Conservation (phyloP, 2,888 invertebrate genomes). For the Plebejus argus region DNA sequence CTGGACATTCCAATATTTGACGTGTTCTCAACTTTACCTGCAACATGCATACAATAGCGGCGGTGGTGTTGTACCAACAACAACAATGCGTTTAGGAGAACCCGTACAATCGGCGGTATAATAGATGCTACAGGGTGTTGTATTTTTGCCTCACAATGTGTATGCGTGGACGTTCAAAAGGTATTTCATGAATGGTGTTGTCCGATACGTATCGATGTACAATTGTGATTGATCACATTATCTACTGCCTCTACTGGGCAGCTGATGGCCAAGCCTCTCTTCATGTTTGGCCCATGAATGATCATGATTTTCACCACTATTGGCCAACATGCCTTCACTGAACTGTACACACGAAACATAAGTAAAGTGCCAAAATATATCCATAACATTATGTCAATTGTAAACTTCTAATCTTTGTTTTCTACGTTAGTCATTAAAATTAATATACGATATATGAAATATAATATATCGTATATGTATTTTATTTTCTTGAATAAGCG, state of each 20-base stretch:
- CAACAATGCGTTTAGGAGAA: slow-evolving; percentile 15
- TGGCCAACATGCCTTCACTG: background rate
- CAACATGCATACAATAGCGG: slow-evolving; percentile 7
- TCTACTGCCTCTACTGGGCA: background rate
- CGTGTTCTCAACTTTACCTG: background rate
- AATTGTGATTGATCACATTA: background rate
- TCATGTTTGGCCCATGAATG: background rate
- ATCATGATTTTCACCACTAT: background rate
- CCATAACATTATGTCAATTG: no score
- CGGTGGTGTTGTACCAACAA: slow-evolving; percentile 14
- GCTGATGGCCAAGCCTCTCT: background rate
- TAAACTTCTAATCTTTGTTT: no score
- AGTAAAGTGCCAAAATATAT: no score
- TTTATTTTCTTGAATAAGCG: no score
- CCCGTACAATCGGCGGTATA: background rate
- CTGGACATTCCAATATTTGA: background rate
- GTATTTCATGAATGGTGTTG: background rate
- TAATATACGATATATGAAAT: no score
- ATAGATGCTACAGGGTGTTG: background rate
- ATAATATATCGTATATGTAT: no score
- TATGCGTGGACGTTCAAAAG: background rate
- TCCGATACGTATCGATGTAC: background rate
- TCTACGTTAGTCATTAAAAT: no score
- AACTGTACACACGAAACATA: background rate
- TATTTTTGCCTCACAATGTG: background rate